These are phyloP conservation scores for Calliopsis andreniformis DNA, from an alignment of 1,140 invertebrate species.

Conservation along the genomic window DNA sequence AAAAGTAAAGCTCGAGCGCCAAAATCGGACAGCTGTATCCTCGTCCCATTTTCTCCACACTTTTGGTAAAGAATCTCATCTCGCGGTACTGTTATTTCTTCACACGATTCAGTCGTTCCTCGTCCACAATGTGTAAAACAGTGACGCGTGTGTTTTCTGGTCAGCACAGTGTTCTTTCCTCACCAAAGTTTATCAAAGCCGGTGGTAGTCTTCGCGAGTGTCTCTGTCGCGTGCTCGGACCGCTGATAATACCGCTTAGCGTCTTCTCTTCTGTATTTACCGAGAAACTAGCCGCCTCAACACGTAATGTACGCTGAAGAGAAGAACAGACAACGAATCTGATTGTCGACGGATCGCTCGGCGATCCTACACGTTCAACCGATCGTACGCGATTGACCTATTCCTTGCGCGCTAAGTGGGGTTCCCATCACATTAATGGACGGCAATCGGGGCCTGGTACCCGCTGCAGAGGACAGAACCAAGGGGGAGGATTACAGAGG, in stretches of 20 bases:
- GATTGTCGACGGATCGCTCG: neutral
- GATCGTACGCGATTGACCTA: conserved; percentile 35
- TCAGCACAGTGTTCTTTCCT: neutral
- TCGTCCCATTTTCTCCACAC: conserved; percentile 2
- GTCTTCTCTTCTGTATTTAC: neutral
- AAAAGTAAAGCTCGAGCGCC: neutral
- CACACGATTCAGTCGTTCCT: no score
- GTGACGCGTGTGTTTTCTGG: neutral
- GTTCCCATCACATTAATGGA: conserved; percentile 11
- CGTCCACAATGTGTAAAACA: neutral
- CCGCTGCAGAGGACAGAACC: neutral
- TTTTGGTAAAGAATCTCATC: neutral
- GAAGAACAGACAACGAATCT: neutral
- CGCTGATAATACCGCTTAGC: neutral
- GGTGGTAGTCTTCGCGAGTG: neutral
- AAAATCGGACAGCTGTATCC: neutral
- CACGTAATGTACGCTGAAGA: neutral
- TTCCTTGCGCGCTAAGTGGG: conserved; percentile 6
- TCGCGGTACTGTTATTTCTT: neutral
- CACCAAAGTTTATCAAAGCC: neutral
- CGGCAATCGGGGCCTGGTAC: neutral
- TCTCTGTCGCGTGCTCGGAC: no score
- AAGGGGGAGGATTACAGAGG: neutral
- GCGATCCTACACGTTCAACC: conserved; percentile 20
- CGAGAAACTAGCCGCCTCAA: neutral